Evolutionary conservation across 2,797 vertebrate genomes (phyloP).

Genomic region (Lycodopsis pacificus): DNA sequence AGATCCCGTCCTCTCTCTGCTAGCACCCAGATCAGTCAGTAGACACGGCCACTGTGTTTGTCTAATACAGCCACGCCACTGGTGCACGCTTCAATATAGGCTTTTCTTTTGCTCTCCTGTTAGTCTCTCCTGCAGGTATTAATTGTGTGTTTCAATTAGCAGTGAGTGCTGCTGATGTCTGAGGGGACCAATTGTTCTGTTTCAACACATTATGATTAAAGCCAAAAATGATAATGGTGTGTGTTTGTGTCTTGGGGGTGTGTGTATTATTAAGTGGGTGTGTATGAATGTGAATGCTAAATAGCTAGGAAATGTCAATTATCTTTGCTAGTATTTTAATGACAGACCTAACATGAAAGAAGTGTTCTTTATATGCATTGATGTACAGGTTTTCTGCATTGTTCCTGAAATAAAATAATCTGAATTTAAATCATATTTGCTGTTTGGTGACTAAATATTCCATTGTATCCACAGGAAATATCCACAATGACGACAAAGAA

Average conservation of each 20-base stretch:
- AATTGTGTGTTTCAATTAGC: slow-evolving; percentile 50
- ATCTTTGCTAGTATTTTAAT: slow-evolving; percentile 5
- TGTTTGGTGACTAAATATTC: not conserved
- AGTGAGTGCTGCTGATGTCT: slow-evolving; percentile 24
- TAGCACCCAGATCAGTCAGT: not conserved
- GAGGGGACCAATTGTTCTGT: slow-evolving; percentile 32
- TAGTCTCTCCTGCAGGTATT: not conserved
- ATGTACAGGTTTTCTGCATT: not conserved
- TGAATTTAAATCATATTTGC: not conserved
- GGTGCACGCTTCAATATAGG: no score
- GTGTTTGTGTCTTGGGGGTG: not conserved
- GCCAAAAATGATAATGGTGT: not conserved
- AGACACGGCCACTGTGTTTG: not conserved
- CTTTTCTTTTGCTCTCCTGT: slow-evolving; percentile 1
- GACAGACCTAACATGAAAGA: slow-evolving; percentile 5
- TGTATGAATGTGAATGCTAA: slow-evolving; percentile 19
- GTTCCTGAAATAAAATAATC: not conserved
- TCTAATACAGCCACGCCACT: not conserved
- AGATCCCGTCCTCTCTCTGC: not conserved
- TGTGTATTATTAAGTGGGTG: slow-evolving; percentile 15
- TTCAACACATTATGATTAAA: slow-evolving; percentile 18
- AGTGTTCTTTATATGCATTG: not conserved
- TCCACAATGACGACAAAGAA: slow-evolving; percentile 82
- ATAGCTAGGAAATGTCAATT: slow-evolving; percentile 37
- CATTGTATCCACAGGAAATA: slow-evolving; percentile 72